Evolutionary conservation across 2,888 invertebrate species (phyloP), one percentile per base, ranked within the genome.

Genomic region (Aphidoletes aphidimyza): DNA sequence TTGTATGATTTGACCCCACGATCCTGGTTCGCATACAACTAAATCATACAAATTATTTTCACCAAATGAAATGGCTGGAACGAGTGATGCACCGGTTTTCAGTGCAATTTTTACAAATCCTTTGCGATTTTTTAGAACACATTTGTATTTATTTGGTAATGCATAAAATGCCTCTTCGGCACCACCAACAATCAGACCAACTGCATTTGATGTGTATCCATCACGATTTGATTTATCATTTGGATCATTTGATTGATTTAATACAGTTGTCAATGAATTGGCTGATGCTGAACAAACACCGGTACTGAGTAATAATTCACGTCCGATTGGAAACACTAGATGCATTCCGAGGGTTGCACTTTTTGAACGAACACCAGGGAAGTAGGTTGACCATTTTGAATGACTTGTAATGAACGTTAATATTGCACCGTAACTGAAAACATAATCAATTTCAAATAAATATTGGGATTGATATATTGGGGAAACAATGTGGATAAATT

Each of bases 31-130:
- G 89, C 94, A 95, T 96, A 87, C 95, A 94, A 39, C 11, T 39
- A 37, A n/a, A 14, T 94, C 92, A 89, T 94, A 97, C 11, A 97
- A 90, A 87, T 97, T 96, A 0, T 95, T 95, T 90, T 98, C 98
- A 0, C 98, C 97, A 89, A 98, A 98, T 0, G 96, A 94, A 88
- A 97, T 94, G 0, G 96, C 95, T 0, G 98, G 98, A 0, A 98
- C 97, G 85, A 98, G 89, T 0, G 95, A 92, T 0, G 95, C 92
- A 14, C 95, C 96, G 86, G 94, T 91, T 87, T 92, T 91, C 87
- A 96, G 91, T 5, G 96, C 96, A 84, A 95, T 89, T 86, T 92
- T 93, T 0, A 95, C 90, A 87, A 96, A 96, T 45, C 96, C 97
- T 88, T 94, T 96, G 86, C 97, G 92, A 84, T 93, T 93, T 86